A percentile compares a stretch with the other conserved stretches of the same genome.
Conservation (phyloP, 2,797 vertebrate genomes). For the Trichosurus vulpecula region DNA sequence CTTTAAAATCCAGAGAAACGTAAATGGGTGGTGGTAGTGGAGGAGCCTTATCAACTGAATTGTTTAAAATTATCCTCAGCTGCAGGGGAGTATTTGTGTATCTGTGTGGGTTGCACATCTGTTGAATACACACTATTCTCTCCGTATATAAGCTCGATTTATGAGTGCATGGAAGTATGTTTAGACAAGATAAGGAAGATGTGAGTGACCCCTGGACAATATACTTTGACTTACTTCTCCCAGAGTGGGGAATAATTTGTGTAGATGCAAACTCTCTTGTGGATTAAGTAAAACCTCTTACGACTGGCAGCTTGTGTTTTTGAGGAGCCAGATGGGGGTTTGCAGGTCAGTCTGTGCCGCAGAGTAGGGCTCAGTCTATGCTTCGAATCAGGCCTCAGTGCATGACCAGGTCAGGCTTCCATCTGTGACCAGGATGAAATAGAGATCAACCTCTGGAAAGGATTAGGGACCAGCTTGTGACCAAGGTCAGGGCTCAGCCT, state of each 20-base stretch:
- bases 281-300: not conserved
- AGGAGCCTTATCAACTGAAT: not conserved
- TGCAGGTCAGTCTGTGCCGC: not conserved
- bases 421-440: not conserved
- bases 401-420: not conserved
- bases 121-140: not conserved
- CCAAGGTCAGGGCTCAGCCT: not conserved
- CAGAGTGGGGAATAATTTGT: not conserved
- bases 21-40: not conserved
- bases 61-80: conserved; percentile 9
- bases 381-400: not conserved
- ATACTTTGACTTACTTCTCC: not conserved
- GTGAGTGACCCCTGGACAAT: not conserved
- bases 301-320: not conserved
- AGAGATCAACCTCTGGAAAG: not conserved
- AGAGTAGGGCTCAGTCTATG: not conserved
- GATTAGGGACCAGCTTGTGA: not conserved
- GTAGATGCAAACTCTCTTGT: rapidly evolving
- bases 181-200: not conserved
- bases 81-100: not conserved
- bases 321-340: not conserved
- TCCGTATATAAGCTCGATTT: not conserved
- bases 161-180: rapidly evolving
- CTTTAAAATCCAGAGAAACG: not conserved
- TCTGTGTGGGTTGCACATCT: not conserved